These are phyloP conservation scores for Taphrorychus bicolor DNA, from an alignment of 2,888 invertebrate genomes.

Conservation along the genomic window DNA sequence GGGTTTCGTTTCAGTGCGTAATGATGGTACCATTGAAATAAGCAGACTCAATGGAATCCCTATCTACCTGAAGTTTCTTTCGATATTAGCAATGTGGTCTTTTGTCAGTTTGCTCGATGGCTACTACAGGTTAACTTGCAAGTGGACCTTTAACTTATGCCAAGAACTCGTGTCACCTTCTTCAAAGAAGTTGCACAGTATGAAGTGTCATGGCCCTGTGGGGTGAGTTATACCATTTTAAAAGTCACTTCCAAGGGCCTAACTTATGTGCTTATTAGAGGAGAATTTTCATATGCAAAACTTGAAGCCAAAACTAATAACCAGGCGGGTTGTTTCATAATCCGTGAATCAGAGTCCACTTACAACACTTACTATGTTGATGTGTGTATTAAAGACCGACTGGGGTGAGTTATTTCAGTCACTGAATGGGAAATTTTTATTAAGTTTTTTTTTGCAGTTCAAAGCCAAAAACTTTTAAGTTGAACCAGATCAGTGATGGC, in stretches of 20 bases:
- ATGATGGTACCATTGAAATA: slow-evolving; percentile 76
- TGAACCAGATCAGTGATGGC: slow-evolving; percentile 68
- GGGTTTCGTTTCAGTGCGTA: slow-evolving; percentile 79
- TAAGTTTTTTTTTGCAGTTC: slow-evolving; percentile 57
- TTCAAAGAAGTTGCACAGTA: slow-evolving; percentile 71
- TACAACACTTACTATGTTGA: slow-evolving; percentile 85
- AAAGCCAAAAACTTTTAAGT: slow-evolving; percentile 74
- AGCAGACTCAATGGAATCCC: slow-evolving; percentile 81
- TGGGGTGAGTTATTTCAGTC: slow-evolving; percentile 53
- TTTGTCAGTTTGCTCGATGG: slow-evolving; percentile 85
- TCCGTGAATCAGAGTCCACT: slow-evolving; percentile 81
- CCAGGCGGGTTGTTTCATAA: slow-evolving; percentile 79
- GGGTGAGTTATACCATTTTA: slow-evolving; percentile 67
- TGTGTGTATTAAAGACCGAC: slow-evolving; percentile 73
- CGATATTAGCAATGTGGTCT: slow-evolving; percentile 72
- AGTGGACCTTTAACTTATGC: slow-evolving; percentile 92
- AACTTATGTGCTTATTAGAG: slow-evolving; percentile 72
- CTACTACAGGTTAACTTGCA: slow-evolving; percentile 84
- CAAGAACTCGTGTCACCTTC: slow-evolving; percentile 83
- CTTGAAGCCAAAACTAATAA: slow-evolving; percentile 79
- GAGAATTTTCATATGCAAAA: slow-evolving; percentile 84
- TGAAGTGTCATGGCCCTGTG: slow-evolving; percentile 90
- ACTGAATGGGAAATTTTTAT: background rate
- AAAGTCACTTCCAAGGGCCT: no score
- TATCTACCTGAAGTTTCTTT: slow-evolving; percentile 74